phyloP scores from a whole-genome alignment of 1,140 invertebrate genomes.

The Asobara japonica region DNA sequence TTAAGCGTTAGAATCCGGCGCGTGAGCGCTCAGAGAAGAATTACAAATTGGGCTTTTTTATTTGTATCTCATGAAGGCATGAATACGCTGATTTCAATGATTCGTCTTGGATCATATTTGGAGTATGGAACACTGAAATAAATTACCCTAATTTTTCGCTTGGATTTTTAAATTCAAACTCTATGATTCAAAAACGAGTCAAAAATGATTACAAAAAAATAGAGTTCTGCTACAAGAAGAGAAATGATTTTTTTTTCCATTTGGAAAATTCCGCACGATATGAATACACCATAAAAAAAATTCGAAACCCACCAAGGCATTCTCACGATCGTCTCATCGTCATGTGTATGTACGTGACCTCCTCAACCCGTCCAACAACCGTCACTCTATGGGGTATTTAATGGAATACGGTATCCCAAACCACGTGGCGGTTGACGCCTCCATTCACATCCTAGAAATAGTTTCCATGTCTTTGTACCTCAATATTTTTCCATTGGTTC shows the following conservation, averaged over 20 bases:
- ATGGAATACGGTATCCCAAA: slow-evolving; percentile 37
- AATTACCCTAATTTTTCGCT: too few species aligned
- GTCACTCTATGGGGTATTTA: slow-evolving; percentile 49
- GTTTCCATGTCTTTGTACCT: background rate
- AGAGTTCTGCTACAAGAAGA: too few species aligned
- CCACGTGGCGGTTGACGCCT: background rate
- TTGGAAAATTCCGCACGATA: background rate
- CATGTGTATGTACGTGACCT: slow-evolving; percentile 47
- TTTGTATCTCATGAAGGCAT: too few species aligned
- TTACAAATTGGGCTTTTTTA: too few species aligned
- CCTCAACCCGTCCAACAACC: slow-evolving; percentile 46
- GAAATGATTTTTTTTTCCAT: background rate
- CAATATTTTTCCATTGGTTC: background rate
- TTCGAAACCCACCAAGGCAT: background rate
- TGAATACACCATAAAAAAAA: background rate
- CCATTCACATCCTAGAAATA: slow-evolving; percentile 10
- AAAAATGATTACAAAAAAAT: too few species aligned
- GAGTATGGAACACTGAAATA: too few species aligned
- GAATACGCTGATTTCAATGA: too few species aligned
- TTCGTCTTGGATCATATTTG: too few species aligned
- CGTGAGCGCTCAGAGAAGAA: too few species aligned
- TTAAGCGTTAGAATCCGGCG: too few species aligned
- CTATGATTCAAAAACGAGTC: too few species aligned
- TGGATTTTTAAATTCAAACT: too few species aligned
- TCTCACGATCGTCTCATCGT: slow-evolving; percentile 46